Percentiles rank a stretch among this genome's conserved stretches.
phyloP scores from a whole-genome alignment of 2,113 vertebrate genomes.

The Amazona guildingii region DNA sequence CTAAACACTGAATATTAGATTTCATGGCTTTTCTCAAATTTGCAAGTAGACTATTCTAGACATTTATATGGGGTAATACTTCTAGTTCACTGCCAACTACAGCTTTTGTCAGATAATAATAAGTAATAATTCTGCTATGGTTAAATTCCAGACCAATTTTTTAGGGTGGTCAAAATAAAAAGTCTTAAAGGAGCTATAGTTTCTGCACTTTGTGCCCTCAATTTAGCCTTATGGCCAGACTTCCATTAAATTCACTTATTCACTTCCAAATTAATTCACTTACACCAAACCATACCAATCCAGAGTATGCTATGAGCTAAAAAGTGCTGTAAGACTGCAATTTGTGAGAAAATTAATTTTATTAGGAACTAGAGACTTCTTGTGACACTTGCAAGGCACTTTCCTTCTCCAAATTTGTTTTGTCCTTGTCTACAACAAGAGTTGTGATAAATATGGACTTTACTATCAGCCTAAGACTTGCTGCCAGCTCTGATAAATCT shows the following conservation, averaged over 20 bases:
- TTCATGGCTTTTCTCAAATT: not conserved
- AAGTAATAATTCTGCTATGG: not conserved
- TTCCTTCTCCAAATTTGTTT: not conserved
- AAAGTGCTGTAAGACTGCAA: not conserved
- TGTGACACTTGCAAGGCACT: not conserved
- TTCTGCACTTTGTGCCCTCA: not conserved
- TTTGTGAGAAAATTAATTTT: not conserved
- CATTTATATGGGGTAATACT: not conserved
- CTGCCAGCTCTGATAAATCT: not conserved
- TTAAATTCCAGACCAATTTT: not conserved
- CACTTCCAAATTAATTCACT: not conserved
- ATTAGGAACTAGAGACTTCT: not conserved
- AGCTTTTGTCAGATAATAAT: not conserved
- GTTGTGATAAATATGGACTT: not conserved
- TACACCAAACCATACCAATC: not conserved
- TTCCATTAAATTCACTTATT: not conserved
- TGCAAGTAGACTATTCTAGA: not conserved
- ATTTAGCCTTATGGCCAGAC: not conserved
- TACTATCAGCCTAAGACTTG: not conserved
- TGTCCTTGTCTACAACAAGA: not conserved
- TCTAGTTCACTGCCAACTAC: not conserved
- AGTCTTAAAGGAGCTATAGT: not conserved
- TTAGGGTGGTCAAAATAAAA: not conserved
- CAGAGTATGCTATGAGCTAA: not conserved
- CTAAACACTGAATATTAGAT: not conserved